A percentile compares a stretch with the other conserved stretches of the same genome.
These are phyloP conservation scores for Cryptoleucopteryx plumbea DNA, from an alignment of 2,113 vertebrate genomes.

Conservation along the genomic window DNA sequence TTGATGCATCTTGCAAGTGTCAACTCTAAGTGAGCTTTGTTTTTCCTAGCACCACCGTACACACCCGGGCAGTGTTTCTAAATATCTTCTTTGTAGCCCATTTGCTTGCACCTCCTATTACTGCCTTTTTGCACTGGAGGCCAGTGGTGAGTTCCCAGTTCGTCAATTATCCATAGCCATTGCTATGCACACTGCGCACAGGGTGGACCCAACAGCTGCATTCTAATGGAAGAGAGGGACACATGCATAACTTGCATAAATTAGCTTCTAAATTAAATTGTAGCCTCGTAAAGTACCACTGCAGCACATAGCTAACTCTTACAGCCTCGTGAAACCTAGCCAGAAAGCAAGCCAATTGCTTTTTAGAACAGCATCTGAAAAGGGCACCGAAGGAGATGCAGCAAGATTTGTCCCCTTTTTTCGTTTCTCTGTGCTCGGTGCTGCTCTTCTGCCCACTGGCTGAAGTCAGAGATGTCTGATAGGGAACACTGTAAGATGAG, in stretches of 20 bases:
- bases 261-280: slow-evolving; percentile 14
- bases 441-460: neutral
- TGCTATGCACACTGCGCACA: neutral
- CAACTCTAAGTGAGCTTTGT: neutral
- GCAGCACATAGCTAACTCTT: neutral
- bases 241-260: neutral
- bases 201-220: neutral
- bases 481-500: neutral
- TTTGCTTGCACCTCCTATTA: neutral
- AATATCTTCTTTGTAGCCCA: neutral
- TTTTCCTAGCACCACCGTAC: neutral
- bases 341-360: neutral
- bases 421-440: neutral
- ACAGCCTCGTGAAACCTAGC: neutral
- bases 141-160: neutral
- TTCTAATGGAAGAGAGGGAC: neutral
- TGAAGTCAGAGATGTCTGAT: neutral
- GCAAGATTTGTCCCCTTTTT: neutral
- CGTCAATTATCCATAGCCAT: neutral
- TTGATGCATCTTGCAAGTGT: neutral
- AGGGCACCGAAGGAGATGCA: neutral
- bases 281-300: neutral
- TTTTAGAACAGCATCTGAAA: neutral
- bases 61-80: neutral
- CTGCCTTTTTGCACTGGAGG: neutral